Base-by-base conservation (phyloP, 2,888 invertebrate genomes). In the Cheilosia impressa region DNA sequence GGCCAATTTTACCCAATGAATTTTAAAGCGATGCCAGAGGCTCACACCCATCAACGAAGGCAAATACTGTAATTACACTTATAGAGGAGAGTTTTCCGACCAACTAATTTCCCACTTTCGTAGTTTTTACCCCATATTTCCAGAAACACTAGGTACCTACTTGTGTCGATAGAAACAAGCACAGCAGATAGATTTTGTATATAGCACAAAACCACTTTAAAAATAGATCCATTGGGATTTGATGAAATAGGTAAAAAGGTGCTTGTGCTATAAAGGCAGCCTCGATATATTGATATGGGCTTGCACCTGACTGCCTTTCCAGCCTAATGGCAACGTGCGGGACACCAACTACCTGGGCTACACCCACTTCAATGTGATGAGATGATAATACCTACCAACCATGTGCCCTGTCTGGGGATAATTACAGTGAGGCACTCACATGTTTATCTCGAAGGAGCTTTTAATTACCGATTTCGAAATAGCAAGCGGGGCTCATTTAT, bases 21-120 rank as follows among this genome's bases (percentile, higher is more conserved):
- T 62, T 77, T 68, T 38, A 57, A 68, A 80, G 47, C 71, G 22
- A 47, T 17, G 69, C 45, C 58, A 63, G 53, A 52, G 52, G 10
- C 34, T 31, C 63, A 38, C 31, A 60, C 34, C 53, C 55, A 52
- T 22, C 22, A 85, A 66, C 71, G 15, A 31, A 66, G 65, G 55
- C 75, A 85, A 85, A 78, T 69, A 76, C 65, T 72, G 71, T 85
- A 85, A 80, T 85, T 85, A 80, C 57, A 72, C 80, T 62, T 81
- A 27, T 45, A 66, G 34, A 71, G 38, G 58, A 69, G 47, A 45
- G 71, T 68, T 77, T 81, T 72, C 68, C 75, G 65, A 71, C 78
- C 68, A 69, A 69, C 83, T 69, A 84, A 84, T 84, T 79, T 84
- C 41, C 84, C 79, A 79, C 69, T 84, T 79, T 79, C 69, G 65